Evolutionary conservation across 2,797 vertebrate species (phyloP).

Genomic region (Scolopax rusticola): DNA sequence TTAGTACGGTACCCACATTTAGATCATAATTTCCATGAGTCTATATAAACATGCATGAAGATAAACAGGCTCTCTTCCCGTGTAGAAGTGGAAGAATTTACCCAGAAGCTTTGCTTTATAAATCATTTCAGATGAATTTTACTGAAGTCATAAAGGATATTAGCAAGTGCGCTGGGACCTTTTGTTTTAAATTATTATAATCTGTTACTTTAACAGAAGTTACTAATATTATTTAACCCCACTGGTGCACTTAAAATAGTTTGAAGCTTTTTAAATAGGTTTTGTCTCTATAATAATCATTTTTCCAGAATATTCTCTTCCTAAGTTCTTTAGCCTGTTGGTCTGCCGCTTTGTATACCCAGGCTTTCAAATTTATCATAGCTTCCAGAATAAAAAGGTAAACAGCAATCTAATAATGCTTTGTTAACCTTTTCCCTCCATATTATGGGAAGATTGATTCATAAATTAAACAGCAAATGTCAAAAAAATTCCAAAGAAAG

Average conservation of each 20-base stretch:
- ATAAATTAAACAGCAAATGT: background rate
- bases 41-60: slow-evolving; percentile 64
- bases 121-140: slow-evolving; percentile 59
- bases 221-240: slow-evolving; percentile 49
- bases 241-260: slow-evolving; percentile 8
- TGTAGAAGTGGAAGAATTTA: slow-evolving; percentile 51
- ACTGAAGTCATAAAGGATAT: slow-evolving; percentile 54
- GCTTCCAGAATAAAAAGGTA: background rate
- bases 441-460: background rate
- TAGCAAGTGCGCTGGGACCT: background rate
- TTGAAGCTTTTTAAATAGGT: background rate
- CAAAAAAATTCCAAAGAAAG: background rate
- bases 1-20: slow-evolving; percentile 22
- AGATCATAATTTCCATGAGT: slow-evolving; percentile 62
- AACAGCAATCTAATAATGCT: background rate
- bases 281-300: background rate
- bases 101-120: slow-evolving; percentile 31
- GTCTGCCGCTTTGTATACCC: background rate
- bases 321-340: background rate
- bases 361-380: background rate
- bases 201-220: slow-evolving; percentile 42
- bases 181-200: slow-evolving; percentile 52
- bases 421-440: background rate
- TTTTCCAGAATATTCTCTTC: background rate
- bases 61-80: slow-evolving; percentile 50